These are phyloP conservation scores for Tridacna gigas DNA, from an alignment of 2,888 invertebrate genomes.

Conservation along the genomic window DNA sequence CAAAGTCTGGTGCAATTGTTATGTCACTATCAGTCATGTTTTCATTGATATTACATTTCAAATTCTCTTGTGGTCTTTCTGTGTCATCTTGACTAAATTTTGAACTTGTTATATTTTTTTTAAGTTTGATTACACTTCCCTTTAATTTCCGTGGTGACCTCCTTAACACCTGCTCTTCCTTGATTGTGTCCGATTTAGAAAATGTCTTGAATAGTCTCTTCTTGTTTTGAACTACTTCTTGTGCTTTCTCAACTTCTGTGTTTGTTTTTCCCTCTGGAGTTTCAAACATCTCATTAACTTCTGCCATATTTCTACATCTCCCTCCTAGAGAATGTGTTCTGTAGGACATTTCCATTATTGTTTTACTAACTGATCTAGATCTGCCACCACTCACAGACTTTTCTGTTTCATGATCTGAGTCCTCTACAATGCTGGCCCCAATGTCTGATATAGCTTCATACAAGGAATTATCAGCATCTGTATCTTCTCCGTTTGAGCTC, in stretches of 20 bases:
- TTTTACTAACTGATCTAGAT: background rate
- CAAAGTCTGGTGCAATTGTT: constrained; percentile 38
- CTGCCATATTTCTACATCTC: constrained; percentile 21
- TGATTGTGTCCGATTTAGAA: background rate
- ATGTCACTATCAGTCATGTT: constrained; percentile 16
- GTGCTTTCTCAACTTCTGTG: background rate
- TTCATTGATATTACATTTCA: background rate
- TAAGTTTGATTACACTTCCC: background rate
- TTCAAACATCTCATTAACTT: constrained; percentile 51
- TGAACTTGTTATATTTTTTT: background rate
- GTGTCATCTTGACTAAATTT: background rate
- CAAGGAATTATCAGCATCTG: constrained; percentile 3
- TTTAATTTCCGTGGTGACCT: constrained; percentile 59
- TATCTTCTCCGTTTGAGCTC: constrained; percentile 37
- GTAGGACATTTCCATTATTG: background rate
- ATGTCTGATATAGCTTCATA: constrained; percentile 27
- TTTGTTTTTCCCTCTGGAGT: constrained; percentile 27
- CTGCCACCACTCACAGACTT: background rate
- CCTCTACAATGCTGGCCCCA: constrained; percentile 6
- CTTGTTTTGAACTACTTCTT: constrained; percentile 3
- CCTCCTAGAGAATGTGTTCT: constrained; percentile 12
- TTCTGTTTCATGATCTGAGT: constrained; percentile 3
- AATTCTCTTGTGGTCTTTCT: background rate
- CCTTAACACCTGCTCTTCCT: constrained; percentile 33
- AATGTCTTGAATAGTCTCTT: constrained; percentile 29